Evolutionary conservation across 1,140 invertebrate species (phyloP).

Genomic region (Drosophila neocordata): DNA sequence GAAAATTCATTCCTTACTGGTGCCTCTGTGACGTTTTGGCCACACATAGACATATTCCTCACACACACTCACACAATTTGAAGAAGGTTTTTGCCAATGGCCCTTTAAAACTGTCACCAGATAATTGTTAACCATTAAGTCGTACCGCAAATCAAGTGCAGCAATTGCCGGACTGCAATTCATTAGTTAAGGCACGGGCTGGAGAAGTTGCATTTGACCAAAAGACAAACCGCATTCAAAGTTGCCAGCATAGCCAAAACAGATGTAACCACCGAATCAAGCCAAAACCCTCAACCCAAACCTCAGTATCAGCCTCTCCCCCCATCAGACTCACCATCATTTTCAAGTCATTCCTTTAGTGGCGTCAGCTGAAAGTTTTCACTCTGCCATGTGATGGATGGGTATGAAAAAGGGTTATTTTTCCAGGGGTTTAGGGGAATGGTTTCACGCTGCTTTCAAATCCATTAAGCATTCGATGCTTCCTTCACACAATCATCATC

Average conservation of each 20-base stretch:
- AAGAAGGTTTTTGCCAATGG: neutral
- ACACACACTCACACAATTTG: neutral
- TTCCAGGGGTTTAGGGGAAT: conserved; percentile 5
- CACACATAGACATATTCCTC: neutral
- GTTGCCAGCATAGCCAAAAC: conserved; percentile 71
- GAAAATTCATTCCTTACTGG: neutral
- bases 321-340: neutral
- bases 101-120: conserved; percentile 53
- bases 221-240: conserved; percentile 73
- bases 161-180: conserved; percentile 76
- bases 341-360: neutral
- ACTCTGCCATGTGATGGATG: conserved; percentile 28
- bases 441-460: conserved; percentile 48
- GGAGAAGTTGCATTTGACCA: conserved; percentile 29
- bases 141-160: conserved; percentile 77
- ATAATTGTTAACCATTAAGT: conserved; percentile 75
- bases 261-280: conserved; percentile 66
- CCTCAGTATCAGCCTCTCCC: conserved; percentile 4
- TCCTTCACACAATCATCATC: conserved; percentile 4
- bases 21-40: neutral
- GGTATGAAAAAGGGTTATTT: conserved; percentile 17
- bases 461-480: conserved; percentile 59
- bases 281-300: conserved; percentile 21
- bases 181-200: conserved; percentile 57
- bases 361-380: conserved; percentile 49